Base-by-base conservation (phyloP, 2,797 vertebrate species). In the Ptychobarbus kaznakovi region DNA sequence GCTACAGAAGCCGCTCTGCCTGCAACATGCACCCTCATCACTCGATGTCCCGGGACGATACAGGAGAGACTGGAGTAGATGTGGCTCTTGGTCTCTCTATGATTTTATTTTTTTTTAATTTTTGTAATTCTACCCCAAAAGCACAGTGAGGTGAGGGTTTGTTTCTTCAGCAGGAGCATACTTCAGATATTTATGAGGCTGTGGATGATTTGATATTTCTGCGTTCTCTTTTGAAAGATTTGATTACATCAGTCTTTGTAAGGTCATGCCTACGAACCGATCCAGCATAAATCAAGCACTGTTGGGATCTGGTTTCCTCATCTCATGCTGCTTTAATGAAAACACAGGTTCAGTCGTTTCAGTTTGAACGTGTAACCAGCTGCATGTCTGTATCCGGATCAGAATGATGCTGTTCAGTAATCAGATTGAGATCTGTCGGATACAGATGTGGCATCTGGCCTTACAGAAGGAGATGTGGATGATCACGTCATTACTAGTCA, bases 361-460 rank as follows among this genome's bases (percentile, higher is more conserved):
- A 22, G 32, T 77, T 84, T 76, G 82, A 63, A 65, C 63, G 38
- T 80, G 63, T 84, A 51, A 81, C 58, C 77, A 78, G 84, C 46
- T 88, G 86, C 85, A 84, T 86, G 86, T 70, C 84, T 87, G 81
- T 81, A 83, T 89, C 82, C 76, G 85, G 89, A 77, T 79, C 68
- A 83, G 44, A 84, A 82, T 83, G 38, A 38, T 6, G 38, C 38
- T 38, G 49, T 56, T 63, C 85, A 40, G 44, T 65, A 61, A 49
- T 75, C 70, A 49, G 70, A 70, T 25, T 42, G 65, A 81, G 65
- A 22, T 81, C 42, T 77, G 46, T 20, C 2, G 1, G 69, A 63
- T 74, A 46, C 75, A 66, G 38, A 87, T 63, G 44, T n/a, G 35
- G 56, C 66, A 51, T 75, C 25, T 83, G 58, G 76, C 83, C 83